Conservation (phyloP, 1,140 invertebrate genomes). For the Hycleus cichorii region DNA sequence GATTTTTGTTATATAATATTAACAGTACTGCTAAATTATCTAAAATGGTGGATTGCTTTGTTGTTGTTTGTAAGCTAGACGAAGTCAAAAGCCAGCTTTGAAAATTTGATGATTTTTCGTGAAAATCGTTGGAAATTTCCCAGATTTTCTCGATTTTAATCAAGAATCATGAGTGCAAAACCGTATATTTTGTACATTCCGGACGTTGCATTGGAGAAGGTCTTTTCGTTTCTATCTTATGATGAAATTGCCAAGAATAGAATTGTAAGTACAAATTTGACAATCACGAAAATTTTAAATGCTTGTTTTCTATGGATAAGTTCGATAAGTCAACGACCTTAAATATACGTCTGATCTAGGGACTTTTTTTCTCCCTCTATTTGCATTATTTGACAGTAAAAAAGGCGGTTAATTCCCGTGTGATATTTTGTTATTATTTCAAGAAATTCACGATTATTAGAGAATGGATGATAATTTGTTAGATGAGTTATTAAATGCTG, state of each 20-base stretch:
- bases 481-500: conserved; percentile 20
- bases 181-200: conserved; percentile 57
- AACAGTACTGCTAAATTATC: no score
- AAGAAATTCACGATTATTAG: not conserved
- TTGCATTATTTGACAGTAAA: conserved; percentile 3
- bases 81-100: no score
- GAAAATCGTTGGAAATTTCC: no score
- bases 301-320: not conserved
- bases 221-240: conserved; percentile 68
- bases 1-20: no score
- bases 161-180: not conserved
- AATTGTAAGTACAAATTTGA: conserved; percentile 53
- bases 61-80: no score
- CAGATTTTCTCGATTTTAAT: no score
- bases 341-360: not conserved
- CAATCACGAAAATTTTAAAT: not conserved
- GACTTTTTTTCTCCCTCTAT: not conserved
- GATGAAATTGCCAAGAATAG: conserved; percentile 75
- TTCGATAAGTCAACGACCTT: not conserved
- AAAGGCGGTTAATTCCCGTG: conserved; percentile 1
- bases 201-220: conserved; percentile 68
- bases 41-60: no score
- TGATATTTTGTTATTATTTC: not conserved
- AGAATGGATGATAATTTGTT: conserved; percentile 23
- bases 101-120: no score